These are phyloP conservation scores for Lasioglossum oenotherae DNA, from an alignment of 2,888 invertebrate species.

Conservation along the genomic window DNA sequence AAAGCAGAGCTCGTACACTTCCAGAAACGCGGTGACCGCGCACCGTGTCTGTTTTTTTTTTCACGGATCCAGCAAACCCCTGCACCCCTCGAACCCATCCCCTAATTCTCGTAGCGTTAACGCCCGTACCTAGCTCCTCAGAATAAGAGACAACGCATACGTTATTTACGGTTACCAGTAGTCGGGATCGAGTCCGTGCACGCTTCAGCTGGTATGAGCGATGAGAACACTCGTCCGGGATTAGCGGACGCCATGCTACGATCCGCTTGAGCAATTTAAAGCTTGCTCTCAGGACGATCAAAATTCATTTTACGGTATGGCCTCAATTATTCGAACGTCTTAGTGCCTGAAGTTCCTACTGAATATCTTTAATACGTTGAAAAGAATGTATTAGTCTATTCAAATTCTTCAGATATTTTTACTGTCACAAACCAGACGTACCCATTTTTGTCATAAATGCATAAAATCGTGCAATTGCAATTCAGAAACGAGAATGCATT, in stretches of 20 bases:
- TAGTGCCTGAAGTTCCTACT: neutral
- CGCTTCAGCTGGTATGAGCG: constrained; percentile 27
- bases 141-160: constrained; percentile 45
- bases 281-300: neutral
- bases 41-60: constrained; percentile 53
- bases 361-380: too few relatives aligned
- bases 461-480: too few relatives aligned
- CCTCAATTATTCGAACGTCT: neutral
- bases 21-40: constrained; percentile 36
- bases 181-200: constrained; percentile 46
- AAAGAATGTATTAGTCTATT: too few relatives aligned
- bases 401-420: too few relatives aligned
- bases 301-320: neutral
- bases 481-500: too few relatives aligned
- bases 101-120: constrained; percentile 52
- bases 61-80: constrained; percentile 20
- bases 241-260: neutral
- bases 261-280: neutral
- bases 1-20: constrained; percentile 50
- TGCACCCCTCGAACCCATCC: neutral
- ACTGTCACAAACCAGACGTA: too few relatives aligned
- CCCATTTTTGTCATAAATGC: too few relatives aligned
- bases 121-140: constrained; percentile 44
- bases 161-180: constrained; percentile 64
- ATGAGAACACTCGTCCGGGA: neutral